Evolutionary conservation across 2,113 vertebrate species (phyloP), one percentile per base, ranked within the genome.

Genomic region (Poecilia latipinna): DNA sequence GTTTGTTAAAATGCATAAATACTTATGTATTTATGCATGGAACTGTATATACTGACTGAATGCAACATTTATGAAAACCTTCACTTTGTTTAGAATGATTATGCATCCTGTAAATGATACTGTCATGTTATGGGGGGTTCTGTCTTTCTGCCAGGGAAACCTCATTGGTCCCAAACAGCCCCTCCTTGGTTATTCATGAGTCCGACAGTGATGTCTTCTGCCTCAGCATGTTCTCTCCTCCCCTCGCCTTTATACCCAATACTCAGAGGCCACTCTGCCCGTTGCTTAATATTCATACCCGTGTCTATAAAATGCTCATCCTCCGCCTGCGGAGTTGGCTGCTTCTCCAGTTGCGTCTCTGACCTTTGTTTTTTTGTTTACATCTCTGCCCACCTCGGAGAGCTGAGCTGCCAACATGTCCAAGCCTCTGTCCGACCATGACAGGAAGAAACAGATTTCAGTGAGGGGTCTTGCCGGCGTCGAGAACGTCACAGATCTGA

Each of bases 381-480:
- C 77, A 78, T 73, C 82, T 77, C 64, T 75, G 62, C 81, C 78
- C 69, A n/a, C 75, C 48, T 82, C 86, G 72, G 70, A 82, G 83
- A 44, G 65, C 68, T 82, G 79, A 83, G 72, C 74, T 61, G 68
- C 75, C 12, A 26, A 70, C 82, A 96, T 96, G 96, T 96, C 96
- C 32, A 95, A 93, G 81, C 96, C 97, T 15, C 88, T 97, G 79
- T 94, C 96, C 22, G 96, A 97, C 89, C 94, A 96, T 0, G 96
- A 97, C 0, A 95, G 77, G 75, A 95, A 74, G 75, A 97, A 97
- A 84, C 96, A 97, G 89, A 97, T 97, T 77, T 96, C 96, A 1
- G 96, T 97, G 75, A 93, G 94, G 0, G 96, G 96, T 70, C 94
- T 97, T n/a, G 97, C 96, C 0, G 96, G 96, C 0, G 93, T 96